phyloP scores from a whole-genome alignment of 2,797 vertebrate species.

The Gobio occitaniae region DNA sequence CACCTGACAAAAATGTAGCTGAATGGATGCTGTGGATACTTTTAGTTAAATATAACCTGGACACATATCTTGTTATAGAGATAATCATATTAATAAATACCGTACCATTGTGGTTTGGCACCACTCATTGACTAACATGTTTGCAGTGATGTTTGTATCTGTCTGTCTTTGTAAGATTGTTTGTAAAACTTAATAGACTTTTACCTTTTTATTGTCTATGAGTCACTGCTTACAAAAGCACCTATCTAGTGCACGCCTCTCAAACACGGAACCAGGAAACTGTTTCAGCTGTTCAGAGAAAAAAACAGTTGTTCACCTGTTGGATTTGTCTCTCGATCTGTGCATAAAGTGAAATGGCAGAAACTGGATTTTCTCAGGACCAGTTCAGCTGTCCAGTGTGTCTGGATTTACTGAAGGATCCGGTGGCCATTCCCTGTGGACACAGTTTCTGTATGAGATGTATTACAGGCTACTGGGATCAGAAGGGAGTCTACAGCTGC shows the following conservation, averaged over 20 bases:
- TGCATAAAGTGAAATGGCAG: neutral
- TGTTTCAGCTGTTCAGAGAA: neutral
- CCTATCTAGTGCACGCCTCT: too few relatives aligned
- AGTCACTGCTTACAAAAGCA: neutral
- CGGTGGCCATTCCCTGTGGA: conserved; percentile 14
- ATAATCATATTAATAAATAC: too few relatives aligned
- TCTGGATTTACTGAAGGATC: conserved; percentile 30
- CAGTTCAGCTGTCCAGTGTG: conserved; percentile 20
- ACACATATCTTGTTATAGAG: too few relatives aligned
- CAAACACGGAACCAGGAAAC: neutral
- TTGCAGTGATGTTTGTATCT: too few relatives aligned
- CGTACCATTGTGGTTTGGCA: too few relatives aligned
- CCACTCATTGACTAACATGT: too few relatives aligned
- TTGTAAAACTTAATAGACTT: too few relatives aligned
- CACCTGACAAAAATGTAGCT: too few relatives aligned
- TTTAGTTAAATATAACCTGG: too few relatives aligned
- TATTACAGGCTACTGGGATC: conserved; percentile 14
- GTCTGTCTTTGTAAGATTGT: too few relatives aligned
- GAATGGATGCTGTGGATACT: too few relatives aligned
- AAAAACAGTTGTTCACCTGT: neutral
- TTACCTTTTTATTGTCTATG: too few relatives aligned
- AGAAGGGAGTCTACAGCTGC: neutral
- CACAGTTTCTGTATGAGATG: neutral
- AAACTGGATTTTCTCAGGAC: neutral
- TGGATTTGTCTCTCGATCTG: neutral